These are phyloP conservation scores for Hassar affinis DNA, from an alignment of 2,113 vertebrate genomes.

Conservation along the genomic window DNA sequence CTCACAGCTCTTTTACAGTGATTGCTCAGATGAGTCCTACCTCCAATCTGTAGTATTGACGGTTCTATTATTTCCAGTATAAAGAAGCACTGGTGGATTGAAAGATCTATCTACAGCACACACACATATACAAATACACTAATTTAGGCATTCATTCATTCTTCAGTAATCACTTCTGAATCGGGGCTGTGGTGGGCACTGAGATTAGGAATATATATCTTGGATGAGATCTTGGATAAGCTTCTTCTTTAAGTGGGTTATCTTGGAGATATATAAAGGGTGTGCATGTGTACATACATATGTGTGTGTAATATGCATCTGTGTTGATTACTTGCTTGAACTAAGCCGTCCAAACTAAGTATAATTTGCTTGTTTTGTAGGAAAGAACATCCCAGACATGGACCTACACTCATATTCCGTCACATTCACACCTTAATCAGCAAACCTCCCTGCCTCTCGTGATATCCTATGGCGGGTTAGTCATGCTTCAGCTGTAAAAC, in stretches of 20 bases:
- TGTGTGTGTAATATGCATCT: background rate
- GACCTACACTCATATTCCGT: background rate
- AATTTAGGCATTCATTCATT: background rate
- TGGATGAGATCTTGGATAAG: background rate
- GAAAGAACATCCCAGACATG: background rate
- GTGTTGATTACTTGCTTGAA: background rate
- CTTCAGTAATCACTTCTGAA: background rate
- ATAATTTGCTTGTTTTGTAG: background rate
- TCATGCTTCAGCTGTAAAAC: slow-evolving; percentile 63
- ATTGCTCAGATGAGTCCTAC: background rate
- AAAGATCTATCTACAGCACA: background rate
- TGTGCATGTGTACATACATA: no score
- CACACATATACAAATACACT: background rate
- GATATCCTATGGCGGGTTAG: slow-evolving; percentile 44
- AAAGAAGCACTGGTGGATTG: background rate
- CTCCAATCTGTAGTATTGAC: background rate
- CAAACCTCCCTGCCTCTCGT: slow-evolving; percentile 43
- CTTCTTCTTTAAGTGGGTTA: background rate
- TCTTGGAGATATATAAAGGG: no score
- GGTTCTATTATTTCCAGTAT: background rate
- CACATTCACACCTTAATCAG: slow-evolving; percentile 32
- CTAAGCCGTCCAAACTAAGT: background rate
- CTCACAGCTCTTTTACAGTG: slow-evolving; percentile 1
- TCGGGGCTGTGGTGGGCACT: background rate
- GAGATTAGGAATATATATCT: background rate